A percentile compares a stretch with the other conserved stretches of the same genome.
phyloP scores from a whole-genome alignment of 2,113 vertebrate genomes.

The Sceloporus undulatus region DNA sequence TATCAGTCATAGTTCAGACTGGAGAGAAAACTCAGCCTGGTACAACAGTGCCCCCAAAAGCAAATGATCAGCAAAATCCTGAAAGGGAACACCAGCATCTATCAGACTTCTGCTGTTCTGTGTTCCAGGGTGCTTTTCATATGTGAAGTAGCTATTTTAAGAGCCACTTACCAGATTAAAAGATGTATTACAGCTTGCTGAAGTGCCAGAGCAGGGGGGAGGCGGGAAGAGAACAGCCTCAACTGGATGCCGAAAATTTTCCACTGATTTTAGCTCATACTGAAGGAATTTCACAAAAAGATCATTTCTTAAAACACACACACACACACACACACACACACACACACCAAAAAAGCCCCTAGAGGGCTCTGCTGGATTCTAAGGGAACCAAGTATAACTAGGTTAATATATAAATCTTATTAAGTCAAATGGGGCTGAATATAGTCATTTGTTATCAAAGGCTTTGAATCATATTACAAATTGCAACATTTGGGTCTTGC shows the following conservation, averaged over 20 bases:
- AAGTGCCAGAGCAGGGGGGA: conserved; percentile 50
- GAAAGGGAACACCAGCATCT: not conserved
- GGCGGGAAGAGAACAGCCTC: conserved; percentile 44
- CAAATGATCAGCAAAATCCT: conserved; percentile 30
- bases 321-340: no score
- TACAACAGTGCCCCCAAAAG: conserved; percentile 84
- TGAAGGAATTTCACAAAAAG: conserved; percentile 71
- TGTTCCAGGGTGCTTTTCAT: conserved; percentile 32
- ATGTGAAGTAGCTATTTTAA: conserved; percentile 48
- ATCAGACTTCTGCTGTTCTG: not conserved
- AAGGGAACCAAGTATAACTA: conserved; percentile 76
- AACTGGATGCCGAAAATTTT: conserved; percentile 62
- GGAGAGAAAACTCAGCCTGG: conserved; percentile 50
- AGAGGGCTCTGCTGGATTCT: conserved; percentile 68
- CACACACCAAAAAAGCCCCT: conserved; percentile 36
- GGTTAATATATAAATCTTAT: conserved; percentile 83
- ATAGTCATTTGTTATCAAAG: conserved; percentile 79
- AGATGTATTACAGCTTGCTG: conserved; percentile 39
- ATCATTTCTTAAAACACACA: conserved; percentile 41
- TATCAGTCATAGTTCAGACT: not conserved
- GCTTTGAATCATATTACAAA: conserved; percentile 79
- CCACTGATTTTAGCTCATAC: conserved; percentile 74
- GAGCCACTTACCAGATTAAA: conserved; percentile 37
- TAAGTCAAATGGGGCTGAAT: conserved; percentile 78
- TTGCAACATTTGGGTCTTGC: conserved; percentile 74